Conservation (phyloP, 1,140 invertebrate genomes). For the Halictus rubicundus region DNA sequence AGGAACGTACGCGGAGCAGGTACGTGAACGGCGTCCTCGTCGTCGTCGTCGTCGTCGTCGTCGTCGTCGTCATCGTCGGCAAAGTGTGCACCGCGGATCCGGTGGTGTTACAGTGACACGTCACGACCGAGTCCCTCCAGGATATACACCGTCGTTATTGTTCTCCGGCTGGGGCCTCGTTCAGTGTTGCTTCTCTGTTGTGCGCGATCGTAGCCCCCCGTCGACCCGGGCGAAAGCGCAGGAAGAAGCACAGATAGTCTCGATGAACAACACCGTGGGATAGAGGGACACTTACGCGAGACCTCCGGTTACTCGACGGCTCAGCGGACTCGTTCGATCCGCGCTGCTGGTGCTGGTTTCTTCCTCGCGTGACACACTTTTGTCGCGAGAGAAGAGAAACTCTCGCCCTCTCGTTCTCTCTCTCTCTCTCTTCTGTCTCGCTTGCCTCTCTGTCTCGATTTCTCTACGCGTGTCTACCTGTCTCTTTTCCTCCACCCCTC, state of each 20-base stretch:
- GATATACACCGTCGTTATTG: no score
- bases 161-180: no score
- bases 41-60: no score
- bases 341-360: constrained; percentile 24
- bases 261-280: constrained; percentile 5
- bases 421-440: not conserved
- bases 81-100: no score
- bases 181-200: no score
- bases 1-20: no score
- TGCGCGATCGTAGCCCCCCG: not conserved
- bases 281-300: constrained; percentile 19
- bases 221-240: not conserved
- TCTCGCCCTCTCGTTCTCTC: not conserved
- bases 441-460: not conserved
- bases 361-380: constrained; percentile 63
- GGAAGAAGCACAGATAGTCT: not conserved
- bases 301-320: constrained; percentile 10
- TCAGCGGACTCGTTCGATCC: constrained; percentile 50
- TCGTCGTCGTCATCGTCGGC: no score
- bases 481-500: no score
- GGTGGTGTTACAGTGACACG: no score
- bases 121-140: no score
- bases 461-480: not conserved
- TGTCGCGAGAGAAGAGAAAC: constrained; percentile 41
- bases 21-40: no score